A percentile compares a stretch with the other conserved stretches of the same genome.
These are phyloP conservation scores for Drosophila greeni DNA, from an alignment of 2,888 invertebrate genomes.

Conservation along the genomic window DNA sequence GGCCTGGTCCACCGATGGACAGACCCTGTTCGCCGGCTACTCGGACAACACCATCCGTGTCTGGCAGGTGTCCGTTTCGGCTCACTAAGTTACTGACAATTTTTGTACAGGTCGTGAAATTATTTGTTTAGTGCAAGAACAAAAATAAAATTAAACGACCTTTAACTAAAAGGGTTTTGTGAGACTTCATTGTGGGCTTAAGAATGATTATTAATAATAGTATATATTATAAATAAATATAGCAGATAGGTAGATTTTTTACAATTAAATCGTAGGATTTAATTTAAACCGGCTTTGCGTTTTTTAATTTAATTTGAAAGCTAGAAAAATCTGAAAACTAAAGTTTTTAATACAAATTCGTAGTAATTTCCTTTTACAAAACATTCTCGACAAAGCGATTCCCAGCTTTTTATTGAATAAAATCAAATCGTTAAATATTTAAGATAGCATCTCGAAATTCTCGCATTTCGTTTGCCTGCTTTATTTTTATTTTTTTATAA, in stretches of 20 bases:
- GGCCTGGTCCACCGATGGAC: constrained; percentile 99
- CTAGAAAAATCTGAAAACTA: too few relatives aligned
- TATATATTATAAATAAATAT: background rate
- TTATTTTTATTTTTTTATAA: constrained; percentile 51
- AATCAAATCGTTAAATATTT: constrained; percentile 1
- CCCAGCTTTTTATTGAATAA: background rate
- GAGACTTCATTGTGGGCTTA: background rate
- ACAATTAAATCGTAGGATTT: background rate
- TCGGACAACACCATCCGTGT: constrained; percentile 98
- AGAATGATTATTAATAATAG: background rate
- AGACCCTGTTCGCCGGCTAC: constrained; percentile 99
- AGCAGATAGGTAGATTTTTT: background rate
- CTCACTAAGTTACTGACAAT: constrained; percentile 81
- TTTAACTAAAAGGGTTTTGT: constrained; percentile 1
- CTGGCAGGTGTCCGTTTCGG: constrained; percentile 96
- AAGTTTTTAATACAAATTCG: background rate
- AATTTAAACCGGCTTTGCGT: background rate
- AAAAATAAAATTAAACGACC: constrained; percentile 51
- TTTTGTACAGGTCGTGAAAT: constrained; percentile 39
- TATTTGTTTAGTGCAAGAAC: constrained; percentile 53
- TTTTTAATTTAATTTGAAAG: background rate
- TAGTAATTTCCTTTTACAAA: background rate
- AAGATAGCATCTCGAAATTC: constrained; percentile 21
- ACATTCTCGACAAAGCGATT: background rate
- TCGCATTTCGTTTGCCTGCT: constrained; percentile 18